Evolutionary conservation across 2,888 invertebrate genomes (phyloP).

Genomic region (Nasonia oneida): DNA sequence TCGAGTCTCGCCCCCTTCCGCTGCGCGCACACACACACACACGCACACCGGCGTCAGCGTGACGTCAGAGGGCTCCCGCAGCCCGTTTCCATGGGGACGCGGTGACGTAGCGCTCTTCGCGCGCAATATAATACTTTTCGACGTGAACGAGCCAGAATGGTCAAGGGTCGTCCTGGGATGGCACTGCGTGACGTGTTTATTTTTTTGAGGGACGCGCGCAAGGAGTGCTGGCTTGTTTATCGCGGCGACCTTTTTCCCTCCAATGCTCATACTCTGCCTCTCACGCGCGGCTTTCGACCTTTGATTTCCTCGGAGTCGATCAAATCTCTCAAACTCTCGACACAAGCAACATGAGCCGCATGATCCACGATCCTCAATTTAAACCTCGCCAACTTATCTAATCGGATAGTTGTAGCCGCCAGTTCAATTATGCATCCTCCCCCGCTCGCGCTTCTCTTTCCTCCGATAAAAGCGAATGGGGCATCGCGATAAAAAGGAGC

Average conservation of each 20-base stretch:
- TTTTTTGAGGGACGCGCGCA: not conserved
- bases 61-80: slow-evolving; percentile 69
- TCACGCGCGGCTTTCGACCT: not conserved
- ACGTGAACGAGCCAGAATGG: slow-evolving; percentile 23
- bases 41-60: slow-evolving; percentile 65
- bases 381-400: not conserved
- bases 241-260: not conserved
- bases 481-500: not conserved
- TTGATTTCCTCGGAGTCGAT: too few species aligned
- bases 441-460: not conserved
- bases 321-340: too few species aligned
- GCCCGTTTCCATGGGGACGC: slow-evolving; percentile 74
- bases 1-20: slow-evolving; percentile 60
- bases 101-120: slow-evolving; percentile 69
- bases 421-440: not conserved
- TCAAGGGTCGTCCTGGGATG: slow-evolving; percentile 46
- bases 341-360: not conserved
- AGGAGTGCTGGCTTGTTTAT: slow-evolving; percentile 21
- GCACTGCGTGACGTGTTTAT: slow-evolving; percentile 52
- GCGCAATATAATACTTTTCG: slow-evolving; percentile 63
- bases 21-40: not conserved
- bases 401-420: not conserved
- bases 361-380: not conserved
- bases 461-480: slow-evolving; percentile 16
- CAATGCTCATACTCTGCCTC: not conserved